phyloP scores from a whole-genome alignment of 2,888 invertebrate genomes.

The Zygaena filipendulae region DNA sequence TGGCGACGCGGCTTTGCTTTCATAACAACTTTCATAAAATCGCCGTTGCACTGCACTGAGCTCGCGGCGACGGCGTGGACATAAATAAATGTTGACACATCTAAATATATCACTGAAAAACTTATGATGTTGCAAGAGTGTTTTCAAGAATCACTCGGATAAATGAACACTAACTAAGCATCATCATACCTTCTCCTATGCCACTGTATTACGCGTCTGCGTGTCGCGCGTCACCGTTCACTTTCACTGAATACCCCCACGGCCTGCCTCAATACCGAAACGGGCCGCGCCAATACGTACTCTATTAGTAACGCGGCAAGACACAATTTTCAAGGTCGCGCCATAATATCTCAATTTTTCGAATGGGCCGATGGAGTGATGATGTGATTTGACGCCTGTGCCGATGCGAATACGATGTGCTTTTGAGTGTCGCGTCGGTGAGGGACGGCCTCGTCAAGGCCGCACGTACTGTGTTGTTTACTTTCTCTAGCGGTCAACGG shows the following conservation, averaged over 20 bases:
- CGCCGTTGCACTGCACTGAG: too few species aligned
- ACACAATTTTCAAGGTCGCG: constrained; percentile 21
- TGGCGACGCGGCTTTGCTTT: too few species aligned
- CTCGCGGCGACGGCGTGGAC: too few species aligned
- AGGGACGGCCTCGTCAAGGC: constrained; percentile 49
- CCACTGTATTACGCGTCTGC: constrained; percentile 50
- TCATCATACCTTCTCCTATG: constrained; percentile 43
- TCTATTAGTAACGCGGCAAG: constrained; percentile 25
- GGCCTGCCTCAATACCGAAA: constrained; percentile 22
- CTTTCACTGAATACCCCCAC: constrained; percentile 45
- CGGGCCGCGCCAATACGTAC: constrained; percentile 22
- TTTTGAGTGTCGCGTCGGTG: constrained; percentile 11
- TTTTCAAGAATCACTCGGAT: too few species aligned
- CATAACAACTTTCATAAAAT: too few species aligned
- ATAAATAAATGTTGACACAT: too few species aligned
- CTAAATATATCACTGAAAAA: too few species aligned
- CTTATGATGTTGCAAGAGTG: too few species aligned
- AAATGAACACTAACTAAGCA: too few species aligned
- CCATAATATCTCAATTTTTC: constrained; percentile 22
- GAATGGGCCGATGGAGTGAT: constrained; percentile 22
- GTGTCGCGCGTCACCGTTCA: constrained; percentile 44
- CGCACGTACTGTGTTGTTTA: constrained; percentile 45
- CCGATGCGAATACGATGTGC: constrained; percentile 16
- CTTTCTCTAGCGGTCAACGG: constrained; percentile 61
- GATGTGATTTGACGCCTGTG: constrained; percentile 24